phyloP scores from a whole-genome alignment of 1,140 invertebrate species.

The Cherax destructor region DNA sequence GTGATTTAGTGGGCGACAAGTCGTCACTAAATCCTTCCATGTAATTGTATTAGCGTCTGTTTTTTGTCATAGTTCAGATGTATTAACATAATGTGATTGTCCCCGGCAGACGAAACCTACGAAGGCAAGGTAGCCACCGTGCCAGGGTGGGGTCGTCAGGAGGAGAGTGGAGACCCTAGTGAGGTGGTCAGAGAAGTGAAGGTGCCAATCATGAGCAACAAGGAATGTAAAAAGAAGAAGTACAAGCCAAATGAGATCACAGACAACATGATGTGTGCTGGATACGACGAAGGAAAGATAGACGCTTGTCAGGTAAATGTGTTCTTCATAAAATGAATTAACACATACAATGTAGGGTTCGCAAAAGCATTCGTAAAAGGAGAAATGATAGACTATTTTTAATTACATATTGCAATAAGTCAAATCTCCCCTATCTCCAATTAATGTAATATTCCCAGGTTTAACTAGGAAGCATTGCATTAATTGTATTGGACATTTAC shows the following conservation, averaged over 20 bases:
- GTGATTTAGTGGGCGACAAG: too few relatives aligned
- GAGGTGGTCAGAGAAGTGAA: constrained; percentile 88
- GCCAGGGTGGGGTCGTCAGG: constrained; percentile 89
- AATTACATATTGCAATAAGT: neutral
- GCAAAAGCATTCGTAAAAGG: neutral
- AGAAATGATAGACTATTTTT: neutral
- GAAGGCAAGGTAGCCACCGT: constrained; percentile 83
- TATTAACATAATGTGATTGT: too few relatives aligned
- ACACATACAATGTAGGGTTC: neutral
- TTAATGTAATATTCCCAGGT: too few relatives aligned
- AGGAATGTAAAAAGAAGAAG: constrained; percentile 84
- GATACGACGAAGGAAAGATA: constrained; percentile 74
- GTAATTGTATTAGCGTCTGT: too few relatives aligned
- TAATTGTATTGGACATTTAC: too few relatives aligned
- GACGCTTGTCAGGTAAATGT: constrained; percentile 84
- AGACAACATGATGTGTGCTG: constrained; percentile 79
- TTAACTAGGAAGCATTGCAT: too few relatives aligned
- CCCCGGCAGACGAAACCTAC: constrained; percentile 78
- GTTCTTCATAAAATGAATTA: neutral
- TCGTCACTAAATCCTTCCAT: too few relatives aligned
- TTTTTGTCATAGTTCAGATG: too few relatives aligned
- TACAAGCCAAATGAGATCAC: constrained; percentile 87
- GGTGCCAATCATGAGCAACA: constrained; percentile 87
- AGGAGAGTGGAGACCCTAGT: constrained; percentile 86
- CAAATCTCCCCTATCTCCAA: neutral